phyloP scores from a whole-genome alignment of 2,888 invertebrate genomes.

The Oligia latruncula region DNA sequence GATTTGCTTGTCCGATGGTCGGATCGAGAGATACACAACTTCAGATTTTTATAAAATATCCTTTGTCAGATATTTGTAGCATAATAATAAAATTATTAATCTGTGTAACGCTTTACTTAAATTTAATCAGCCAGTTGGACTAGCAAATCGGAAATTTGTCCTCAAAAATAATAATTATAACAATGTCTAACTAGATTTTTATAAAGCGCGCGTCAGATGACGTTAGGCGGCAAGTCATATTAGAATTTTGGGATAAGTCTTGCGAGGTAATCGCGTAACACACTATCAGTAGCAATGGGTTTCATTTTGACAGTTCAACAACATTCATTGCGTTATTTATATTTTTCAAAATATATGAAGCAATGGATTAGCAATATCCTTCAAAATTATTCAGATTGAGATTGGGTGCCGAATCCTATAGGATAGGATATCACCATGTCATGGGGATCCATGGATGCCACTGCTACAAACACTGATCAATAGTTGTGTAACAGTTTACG shows the following conservation, averaged over 20 bases:
- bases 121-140: neutral
- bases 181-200: neutral
- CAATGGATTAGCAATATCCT: too few relatives aligned
- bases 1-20: neutral
- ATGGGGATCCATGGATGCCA: too few relatives aligned
- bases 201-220: constrained; percentile 12
- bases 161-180: constrained; percentile 7
- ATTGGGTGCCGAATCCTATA: neutral
- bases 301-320: too few relatives aligned
- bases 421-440: neutral
- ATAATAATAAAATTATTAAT: constrained; percentile 18
- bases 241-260: neutral
- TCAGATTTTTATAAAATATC: constrained; percentile 3
- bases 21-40: neutral
- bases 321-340: too few relatives aligned
- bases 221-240: neutral
- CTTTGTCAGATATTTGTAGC: constrained; percentile 2
- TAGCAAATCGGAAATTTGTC: constrained; percentile 8
- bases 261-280: too few relatives aligned
- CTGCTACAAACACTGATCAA: too few relatives aligned
- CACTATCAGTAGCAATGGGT: too few relatives aligned
- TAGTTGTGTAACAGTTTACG: too few relatives aligned
- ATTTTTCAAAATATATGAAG: too few relatives aligned
- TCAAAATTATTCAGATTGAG: too few relatives aligned
- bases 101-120: neutral